Base-by-base conservation (phyloP, 2,113 vertebrate genomes). In the Nannospalax galili region DNA sequence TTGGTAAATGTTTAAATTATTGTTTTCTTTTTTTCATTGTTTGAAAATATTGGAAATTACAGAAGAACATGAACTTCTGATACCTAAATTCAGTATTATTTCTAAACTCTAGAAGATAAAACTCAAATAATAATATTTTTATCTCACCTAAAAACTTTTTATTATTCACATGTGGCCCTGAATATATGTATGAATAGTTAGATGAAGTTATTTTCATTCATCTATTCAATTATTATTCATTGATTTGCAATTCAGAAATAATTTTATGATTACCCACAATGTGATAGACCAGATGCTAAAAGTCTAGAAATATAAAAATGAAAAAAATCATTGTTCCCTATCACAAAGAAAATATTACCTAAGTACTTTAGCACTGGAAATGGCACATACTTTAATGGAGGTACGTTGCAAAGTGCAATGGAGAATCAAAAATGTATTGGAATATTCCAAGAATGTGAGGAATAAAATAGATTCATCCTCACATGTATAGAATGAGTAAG, bases 191-290 rank as follows among this genome's bases (percentile, higher is more conserved):
- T 73, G 17, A 15, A 64, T 88, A 72, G 45, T 69, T 88, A 72
- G 12, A 74, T 86, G 64, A 28, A 94, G 52, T 92, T 0, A 20
- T 42, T 87, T 94, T 91, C 48, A 45, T 73, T 94, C 1, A 48
- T 48, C 5, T 82, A 78, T 80, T 92, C 30, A 75, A 79, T 64
- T 93, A 73, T 40, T 74, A 56, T 86, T 78, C 8, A 91, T 82
- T 88, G 56, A 37, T 60, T 92, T 75, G 11, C 37, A 80, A 90
- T 72, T 77, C 17, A 62, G 6, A 35, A 77, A 79, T 78, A 1
- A 90, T 17, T 84, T 78, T 64, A 74, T 12, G 35, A 94, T 26
- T 87, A 48, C 0, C 24, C 8, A 90, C n/a, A 48, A 0, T 15
- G 32, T 80, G 26, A 62, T 32, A 92, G 19, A 91, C 1, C n/a